Evolutionary conservation across 2,888 invertebrate species (phyloP).

Genomic region (Proisotoma minuta): DNA sequence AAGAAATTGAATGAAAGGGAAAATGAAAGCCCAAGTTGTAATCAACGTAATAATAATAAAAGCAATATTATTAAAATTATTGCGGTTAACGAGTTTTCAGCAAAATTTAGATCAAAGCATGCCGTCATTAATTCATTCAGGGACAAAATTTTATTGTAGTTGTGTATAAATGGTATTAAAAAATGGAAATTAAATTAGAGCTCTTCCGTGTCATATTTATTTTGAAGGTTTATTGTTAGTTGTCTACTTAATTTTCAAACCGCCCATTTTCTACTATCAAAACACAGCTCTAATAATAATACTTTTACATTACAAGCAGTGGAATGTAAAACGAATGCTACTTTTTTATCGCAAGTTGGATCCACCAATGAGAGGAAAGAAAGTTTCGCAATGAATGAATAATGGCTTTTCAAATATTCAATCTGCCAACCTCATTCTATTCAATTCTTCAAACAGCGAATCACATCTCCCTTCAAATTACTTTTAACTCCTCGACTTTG

Average conservation of each 20-base stretch:
- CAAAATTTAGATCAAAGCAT: not conserved
- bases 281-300: too few species aligned
- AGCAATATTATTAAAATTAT: too few species aligned
- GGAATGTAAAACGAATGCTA: not conserved
- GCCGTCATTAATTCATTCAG: not conserved
- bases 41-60: not conserved
- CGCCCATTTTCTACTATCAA: too few species aligned
- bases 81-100: not conserved
- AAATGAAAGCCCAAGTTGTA: constrained; percentile 33
- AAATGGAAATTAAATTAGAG: too few species aligned
- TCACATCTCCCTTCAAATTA: not conserved
- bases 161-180: too few species aligned
- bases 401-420: constrained; percentile 14
- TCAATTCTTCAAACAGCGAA: not conserved
- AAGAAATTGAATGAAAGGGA: constrained; percentile 32
- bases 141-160: not conserved
- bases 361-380: constrained; percentile 1
- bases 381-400: constrained; percentile 14
- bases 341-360: not conserved
- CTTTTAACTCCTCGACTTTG: too few species aligned
- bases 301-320: not conserved
- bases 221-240: too few species aligned
- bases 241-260: too few species aligned
- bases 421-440: not conserved
- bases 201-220: too few species aligned